Evolutionary conservation across 2,888 invertebrate genomes (phyloP), one percentile per base, ranked within the genome.

Genomic region (Stenichneumon culpator): DNA sequence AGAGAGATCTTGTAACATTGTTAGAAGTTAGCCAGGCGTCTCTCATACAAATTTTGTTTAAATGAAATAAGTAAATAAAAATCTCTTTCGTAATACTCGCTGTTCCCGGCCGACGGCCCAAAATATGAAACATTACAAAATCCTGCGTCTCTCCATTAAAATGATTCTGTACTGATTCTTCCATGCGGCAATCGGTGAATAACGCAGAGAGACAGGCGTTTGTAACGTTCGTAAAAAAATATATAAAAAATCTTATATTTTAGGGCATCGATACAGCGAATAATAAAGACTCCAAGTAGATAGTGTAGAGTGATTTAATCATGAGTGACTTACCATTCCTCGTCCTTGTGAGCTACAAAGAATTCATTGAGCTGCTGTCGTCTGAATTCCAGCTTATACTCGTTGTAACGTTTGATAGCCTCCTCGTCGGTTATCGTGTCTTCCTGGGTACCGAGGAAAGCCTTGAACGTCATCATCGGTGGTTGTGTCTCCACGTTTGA

Each of bases 331-430:
- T 96, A 99, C 99, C 99, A 99, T 97, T 99, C 99, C 94, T 99
- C 99, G 92, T 99, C 99, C 95, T 99, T 99, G 95, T 99, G 99
- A 67, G 98, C 97, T 91, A 99, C 97, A 95, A 99, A 99, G 95
- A 99, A 99, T 94, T 99, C 99, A 95, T 99, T 99, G 79, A 99
- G 96, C 94, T 99, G 99, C 93, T 99, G 98, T 77, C 98, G 96
- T 91, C 98, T 97, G 94, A 99, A 99, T 92, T 99, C 99, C 91
- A 98, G 95, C 94, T 99, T 99, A 95, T 99, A 99, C 93, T 99
- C 99, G 94, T 98, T 99, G 95, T 99, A 99, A 93, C 99, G 99
- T 92, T 97, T 96, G 88, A 99, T 97, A 2, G 99, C 99, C 93
- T 99, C 99, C 88, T 99, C 98, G 90, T 99, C 99, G 52, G 99